Percentiles rank a stretch among this genome's conserved stretches.
phyloP scores from a whole-genome alignment of 2,113 vertebrate species.

The Heterotilapia buettikoferi region DNA sequence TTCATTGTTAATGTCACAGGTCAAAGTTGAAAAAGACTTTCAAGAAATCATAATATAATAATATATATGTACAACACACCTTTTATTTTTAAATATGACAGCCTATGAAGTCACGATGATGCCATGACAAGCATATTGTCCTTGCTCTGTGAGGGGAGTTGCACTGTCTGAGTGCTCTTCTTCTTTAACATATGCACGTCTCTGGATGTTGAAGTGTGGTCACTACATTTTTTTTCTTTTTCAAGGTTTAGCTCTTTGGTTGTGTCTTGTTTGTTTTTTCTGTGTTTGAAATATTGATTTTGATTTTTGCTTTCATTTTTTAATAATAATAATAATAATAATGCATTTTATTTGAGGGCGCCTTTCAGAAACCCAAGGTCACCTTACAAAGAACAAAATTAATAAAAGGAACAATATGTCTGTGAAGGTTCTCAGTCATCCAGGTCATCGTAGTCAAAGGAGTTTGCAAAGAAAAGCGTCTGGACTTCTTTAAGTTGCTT shows the following conservation, averaged over 20 bases:
- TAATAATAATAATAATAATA: no score
- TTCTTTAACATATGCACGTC: not conserved
- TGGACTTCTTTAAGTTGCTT: no score
- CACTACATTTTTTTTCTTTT: not conserved
- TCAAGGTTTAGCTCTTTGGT: not conserved
- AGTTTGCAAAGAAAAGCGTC: no score
- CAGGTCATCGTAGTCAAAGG: no score
- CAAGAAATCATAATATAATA: not conserved
- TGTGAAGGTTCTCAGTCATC: no score
- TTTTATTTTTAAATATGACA: not conserved
- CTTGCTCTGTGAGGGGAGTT: not conserved
- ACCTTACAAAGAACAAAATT: no score
- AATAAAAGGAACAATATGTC: no score
- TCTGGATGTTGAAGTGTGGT: not conserved
- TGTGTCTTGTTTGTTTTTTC: not conserved
- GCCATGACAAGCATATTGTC: not conserved
- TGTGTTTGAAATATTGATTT: not conserved
- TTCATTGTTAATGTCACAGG: not conserved
- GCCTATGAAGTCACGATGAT: not conserved
- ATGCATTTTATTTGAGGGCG: no score
- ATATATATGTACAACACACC: not conserved
- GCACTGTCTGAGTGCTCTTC: not conserved
- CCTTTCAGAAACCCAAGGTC: no score
- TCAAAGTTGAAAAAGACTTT: not conserved
- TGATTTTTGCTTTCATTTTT: not conserved